Percentiles rank a stretch among this genome's conserved stretches.
phyloP scores from a whole-genome alignment of 2,113 vertebrate species.

The Hippoglossus stenolepis region DNA sequence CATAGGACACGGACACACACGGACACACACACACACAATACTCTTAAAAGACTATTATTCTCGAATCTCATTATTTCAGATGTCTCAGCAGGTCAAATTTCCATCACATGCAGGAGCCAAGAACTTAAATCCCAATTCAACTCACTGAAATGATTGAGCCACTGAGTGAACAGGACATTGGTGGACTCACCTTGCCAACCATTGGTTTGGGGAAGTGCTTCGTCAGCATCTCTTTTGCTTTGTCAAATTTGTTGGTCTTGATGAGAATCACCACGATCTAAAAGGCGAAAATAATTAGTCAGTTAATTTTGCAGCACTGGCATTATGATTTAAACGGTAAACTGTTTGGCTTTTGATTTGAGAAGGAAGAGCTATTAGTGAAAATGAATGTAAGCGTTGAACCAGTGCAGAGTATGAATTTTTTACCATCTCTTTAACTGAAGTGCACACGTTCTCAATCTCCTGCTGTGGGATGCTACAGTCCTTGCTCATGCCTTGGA shows the following conservation, averaged over 20 bases:
- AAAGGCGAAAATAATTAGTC: constrained; percentile 27
- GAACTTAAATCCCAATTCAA: neutral
- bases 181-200: constrained; percentile 83
- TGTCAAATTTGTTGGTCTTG: constrained; percentile 85
- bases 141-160: neutral
- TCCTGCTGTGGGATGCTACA: constrained; percentile 73
- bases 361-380: neutral
- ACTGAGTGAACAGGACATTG: neutral
- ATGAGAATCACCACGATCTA: constrained; percentile 89
- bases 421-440: constrained; percentile 85
- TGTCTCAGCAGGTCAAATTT: no score
- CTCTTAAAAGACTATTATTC: no score
- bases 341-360: neutral
- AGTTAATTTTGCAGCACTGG: neutral
- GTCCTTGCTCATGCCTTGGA: constrained; percentile 81
- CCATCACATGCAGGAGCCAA: neutral
- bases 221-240: constrained; percentile 84
- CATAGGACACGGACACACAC: no score
- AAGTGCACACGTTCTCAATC: constrained; percentile 62
- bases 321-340: neutral
- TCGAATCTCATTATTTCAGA: no score
- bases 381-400: neutral
- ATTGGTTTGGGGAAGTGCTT: constrained; percentile 82
- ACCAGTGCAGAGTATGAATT: neutral
- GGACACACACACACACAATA: no score